phyloP scores from a whole-genome alignment of 2,797 vertebrate genomes.

The Glossophaga mutica region DNA sequence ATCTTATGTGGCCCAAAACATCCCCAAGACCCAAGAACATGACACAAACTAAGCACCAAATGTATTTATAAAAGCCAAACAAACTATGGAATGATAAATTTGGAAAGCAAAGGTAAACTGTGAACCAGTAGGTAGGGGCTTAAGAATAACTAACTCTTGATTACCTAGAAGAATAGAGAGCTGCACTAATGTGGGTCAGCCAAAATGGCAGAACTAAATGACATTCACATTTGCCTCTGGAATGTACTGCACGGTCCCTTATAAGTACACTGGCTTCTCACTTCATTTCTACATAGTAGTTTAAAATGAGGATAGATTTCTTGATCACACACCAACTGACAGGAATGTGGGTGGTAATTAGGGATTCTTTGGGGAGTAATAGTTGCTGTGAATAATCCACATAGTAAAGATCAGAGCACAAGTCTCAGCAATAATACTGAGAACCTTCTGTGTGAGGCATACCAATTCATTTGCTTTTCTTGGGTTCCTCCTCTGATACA shows the following conservation, averaged over 20 bases:
- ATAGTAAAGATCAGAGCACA: not conserved
- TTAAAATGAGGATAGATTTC: constrained; percentile 25
- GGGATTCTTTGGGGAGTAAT: not conserved
- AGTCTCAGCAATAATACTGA: not conserved
- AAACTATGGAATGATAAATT: not conserved
- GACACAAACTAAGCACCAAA: not conserved
- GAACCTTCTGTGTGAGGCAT: not conserved
- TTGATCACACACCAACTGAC: constrained; percentile 2
- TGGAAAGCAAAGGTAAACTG: constrained; percentile 14
- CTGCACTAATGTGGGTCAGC: not conserved
- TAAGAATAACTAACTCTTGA: constrained; percentile 9
- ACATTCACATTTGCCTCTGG: constrained; percentile 5
- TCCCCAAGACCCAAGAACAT: constrained; percentile 66
- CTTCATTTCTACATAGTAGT: constrained; percentile 5
- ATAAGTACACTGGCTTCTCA: not conserved
- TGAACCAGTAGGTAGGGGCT: not conserved
- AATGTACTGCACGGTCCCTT: not conserved
- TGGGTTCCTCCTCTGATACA: not conserved
- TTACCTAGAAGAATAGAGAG: not conserved
- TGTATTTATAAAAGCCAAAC: constrained; percentile 22
- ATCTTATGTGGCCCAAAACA: constrained; percentile 55
- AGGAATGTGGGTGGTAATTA: not conserved
- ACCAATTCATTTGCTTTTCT: not conserved
- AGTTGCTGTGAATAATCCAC: constrained; percentile 14
- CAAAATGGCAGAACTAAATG: not conserved